Percentiles rank a stretch among this genome's conserved stretches.
These are phyloP conservation scores for Myiothlypis coronata DNA, from an alignment of 2,797 vertebrate species.

Conservation along the genomic window DNA sequence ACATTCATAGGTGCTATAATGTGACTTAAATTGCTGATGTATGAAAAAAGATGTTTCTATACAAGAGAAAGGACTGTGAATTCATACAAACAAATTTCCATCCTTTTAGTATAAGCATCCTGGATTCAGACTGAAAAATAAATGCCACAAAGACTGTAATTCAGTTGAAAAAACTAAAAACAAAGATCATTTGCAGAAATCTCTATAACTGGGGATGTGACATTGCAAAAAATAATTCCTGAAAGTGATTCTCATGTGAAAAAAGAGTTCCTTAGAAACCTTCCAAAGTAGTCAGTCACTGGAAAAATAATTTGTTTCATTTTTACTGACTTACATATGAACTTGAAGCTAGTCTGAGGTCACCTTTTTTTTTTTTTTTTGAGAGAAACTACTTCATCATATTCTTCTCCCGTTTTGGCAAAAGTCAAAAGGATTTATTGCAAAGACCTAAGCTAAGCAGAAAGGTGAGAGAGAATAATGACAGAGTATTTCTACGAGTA, in stretches of 20 bases:
- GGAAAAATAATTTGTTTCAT: background rate
- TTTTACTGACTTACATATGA: background rate
- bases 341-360: background rate
- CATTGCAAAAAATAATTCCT: background rate
- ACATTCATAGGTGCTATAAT: background rate
- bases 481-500: background rate
- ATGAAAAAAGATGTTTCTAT: background rate
- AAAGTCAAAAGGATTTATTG: slow-evolving; percentile 14
- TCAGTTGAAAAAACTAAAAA: background rate
- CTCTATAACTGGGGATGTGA: background rate
- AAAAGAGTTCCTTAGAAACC: background rate
- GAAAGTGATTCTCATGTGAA: background rate
- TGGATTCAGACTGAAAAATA: background rate
- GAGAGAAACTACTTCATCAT: background rate
- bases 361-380: background rate
- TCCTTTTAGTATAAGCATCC: background rate
- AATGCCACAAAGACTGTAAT: background rate
- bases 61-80: background rate
- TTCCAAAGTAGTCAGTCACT: background rate
- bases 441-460: background rate
- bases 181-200: background rate
- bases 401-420: background rate
- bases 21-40: background rate
- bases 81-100: background rate
- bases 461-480: background rate